Percentiles rank a stretch among this genome's conserved stretches.
Conservation (phyloP, 2,888 invertebrate genomes). For the Erebia epiphron region DNA sequence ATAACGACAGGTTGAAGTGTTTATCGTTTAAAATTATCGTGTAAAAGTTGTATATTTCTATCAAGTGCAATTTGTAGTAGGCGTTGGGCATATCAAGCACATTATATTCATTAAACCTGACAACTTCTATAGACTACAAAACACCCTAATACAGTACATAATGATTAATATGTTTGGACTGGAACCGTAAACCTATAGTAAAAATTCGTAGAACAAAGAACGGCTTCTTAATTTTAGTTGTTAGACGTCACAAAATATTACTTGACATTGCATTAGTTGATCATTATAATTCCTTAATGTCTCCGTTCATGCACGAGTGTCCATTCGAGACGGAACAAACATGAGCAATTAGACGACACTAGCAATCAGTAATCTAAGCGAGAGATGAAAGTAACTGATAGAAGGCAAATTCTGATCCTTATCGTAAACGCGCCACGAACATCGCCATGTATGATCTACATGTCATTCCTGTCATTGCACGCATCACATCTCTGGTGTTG, state of each 20-base stretch:
- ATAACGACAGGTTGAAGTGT: constrained; percentile 1
- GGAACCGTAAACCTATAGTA: background rate
- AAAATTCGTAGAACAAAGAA: constrained; percentile 14
- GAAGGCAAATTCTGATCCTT: constrained; percentile 44
- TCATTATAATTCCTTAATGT: constrained; percentile 45
- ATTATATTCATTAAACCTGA: constrained; percentile 22
- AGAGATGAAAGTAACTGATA: constrained; percentile 80
- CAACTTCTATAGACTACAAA: constrained; percentile 12
- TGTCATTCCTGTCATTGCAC: constrained; percentile 65
- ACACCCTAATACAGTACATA: background rate
- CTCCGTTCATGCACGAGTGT: constrained; percentile 67
- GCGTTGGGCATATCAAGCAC: constrained; percentile 5
- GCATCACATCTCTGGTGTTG: constrained; percentile 25
- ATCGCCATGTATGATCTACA: constrained; percentile 52
- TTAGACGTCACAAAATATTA: constrained; percentile 43
- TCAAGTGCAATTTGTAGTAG: constrained; percentile 15
- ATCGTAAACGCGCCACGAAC: constrained; percentile 46
- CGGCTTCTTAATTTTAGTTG: constrained; percentile 13
- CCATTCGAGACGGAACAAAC: constrained; percentile 63
- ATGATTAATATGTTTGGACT: background rate
- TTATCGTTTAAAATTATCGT: constrained; percentile 19
- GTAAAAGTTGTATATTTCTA: constrained; percentile 20
- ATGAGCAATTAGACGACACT: constrained; percentile 77
- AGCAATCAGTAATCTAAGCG: constrained; percentile 76
- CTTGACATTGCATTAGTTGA: constrained; percentile 41